Evolutionary conservation across 2,797 vertebrate species (phyloP).

Genomic region (Sebastes vulpes): DNA sequence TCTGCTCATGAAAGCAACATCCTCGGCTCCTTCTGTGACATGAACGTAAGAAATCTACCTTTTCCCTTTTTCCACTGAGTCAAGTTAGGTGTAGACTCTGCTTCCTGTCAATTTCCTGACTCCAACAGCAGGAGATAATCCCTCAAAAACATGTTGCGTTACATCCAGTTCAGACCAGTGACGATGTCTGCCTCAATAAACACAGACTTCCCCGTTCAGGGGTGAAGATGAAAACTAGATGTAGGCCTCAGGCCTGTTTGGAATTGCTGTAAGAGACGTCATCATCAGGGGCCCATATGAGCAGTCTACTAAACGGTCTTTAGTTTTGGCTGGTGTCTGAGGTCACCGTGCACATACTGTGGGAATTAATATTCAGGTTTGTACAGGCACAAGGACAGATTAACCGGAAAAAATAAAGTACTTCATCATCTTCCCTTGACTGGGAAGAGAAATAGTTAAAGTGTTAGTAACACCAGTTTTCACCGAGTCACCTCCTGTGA

Average conservation of each 20-base stretch:
- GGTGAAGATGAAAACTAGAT: not conserved
- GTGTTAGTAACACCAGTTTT: not conserved
- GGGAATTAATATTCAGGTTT: not conserved
- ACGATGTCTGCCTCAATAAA: not conserved
- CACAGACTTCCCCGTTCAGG: not conserved
- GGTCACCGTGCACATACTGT: not conserved
- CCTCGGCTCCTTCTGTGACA: slow-evolving; percentile 98
- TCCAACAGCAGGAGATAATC: not conserved
- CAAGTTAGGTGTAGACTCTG: not conserved
- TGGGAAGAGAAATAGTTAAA: not conserved
- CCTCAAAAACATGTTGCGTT: not conserved
- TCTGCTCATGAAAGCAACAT: slow-evolving; percentile 99
- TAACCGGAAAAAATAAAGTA: not conserved
- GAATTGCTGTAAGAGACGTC: not conserved
- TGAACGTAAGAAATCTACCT: slow-evolving; percentile 92
- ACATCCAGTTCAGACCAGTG: not conserved
- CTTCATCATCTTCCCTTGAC: not conserved
- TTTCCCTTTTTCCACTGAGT: not conserved
- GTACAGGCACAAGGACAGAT: not conserved
- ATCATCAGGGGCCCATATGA: not conserved
- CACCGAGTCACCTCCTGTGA: not conserved
- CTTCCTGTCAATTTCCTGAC: not conserved
- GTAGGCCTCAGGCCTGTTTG: not conserved
- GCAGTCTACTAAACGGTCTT: not conserved
- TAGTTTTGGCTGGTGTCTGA: not conserved